A percentile compares a stretch with the other conserved stretches of the same genome.
Evolutionary conservation across 2,888 invertebrate genomes (phyloP).

Genomic region (Monopis laevigella): DNA sequence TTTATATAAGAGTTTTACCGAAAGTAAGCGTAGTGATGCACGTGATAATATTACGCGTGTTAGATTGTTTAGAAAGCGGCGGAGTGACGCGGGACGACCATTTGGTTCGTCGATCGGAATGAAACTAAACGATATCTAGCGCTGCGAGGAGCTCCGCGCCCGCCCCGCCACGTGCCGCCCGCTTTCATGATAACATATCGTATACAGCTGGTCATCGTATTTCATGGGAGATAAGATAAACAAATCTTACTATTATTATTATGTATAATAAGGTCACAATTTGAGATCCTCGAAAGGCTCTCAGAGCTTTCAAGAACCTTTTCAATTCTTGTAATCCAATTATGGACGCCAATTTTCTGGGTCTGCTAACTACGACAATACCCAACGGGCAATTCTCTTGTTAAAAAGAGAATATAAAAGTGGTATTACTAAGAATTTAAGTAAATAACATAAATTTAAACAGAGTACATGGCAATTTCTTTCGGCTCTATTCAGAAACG

Average conservation of each 20-base stretch:
- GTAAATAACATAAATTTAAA: too few relatives aligned
- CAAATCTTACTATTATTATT: too few relatives aligned
- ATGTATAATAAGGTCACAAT: too few relatives aligned
- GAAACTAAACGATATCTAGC: constrained; percentile 40
- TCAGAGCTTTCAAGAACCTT: background rate
- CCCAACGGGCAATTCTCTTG: too few relatives aligned
- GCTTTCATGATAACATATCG: constrained; percentile 38
- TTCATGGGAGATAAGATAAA: too few relatives aligned
- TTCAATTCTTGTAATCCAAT: constrained; percentile 3
- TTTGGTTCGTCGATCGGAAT: constrained; percentile 51
- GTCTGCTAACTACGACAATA: too few relatives aligned
- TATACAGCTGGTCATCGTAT: too few relatives aligned
- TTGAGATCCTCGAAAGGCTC: background rate
- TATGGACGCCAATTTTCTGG: background rate
- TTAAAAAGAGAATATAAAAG: too few relatives aligned
- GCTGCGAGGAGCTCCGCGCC: constrained; percentile 26
- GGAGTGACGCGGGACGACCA: constrained; percentile 49
- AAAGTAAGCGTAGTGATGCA: background rate
- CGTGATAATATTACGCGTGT: constrained; percentile 2
- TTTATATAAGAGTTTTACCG: too few relatives aligned
- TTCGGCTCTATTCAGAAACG: too few relatives aligned
- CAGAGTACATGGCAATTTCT: too few relatives aligned
- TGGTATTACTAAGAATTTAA: too few relatives aligned
- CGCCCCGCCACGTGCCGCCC: constrained; percentile 45
- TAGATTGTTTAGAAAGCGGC: background rate